Base-by-base conservation (phyloP, 1,140 invertebrate species). In the Formica exsecta region DNA sequence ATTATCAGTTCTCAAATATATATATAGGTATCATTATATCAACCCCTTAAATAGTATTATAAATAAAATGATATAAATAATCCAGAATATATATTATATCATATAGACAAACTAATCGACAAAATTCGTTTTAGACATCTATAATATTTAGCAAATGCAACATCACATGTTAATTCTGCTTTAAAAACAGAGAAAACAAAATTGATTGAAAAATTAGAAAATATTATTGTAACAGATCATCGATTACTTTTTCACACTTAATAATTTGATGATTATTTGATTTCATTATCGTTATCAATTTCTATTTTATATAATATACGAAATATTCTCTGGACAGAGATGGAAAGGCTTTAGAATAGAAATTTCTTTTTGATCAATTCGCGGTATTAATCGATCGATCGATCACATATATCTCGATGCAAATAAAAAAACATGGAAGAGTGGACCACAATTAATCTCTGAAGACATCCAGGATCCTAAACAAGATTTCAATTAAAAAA, bases 21-120 rank as follows among this genome's bases (percentile, higher is more conserved):
- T 51, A 41, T 22, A 4, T n/a, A 57, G n/a, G 19, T 19, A 48
- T 29, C 9, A 36, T 54, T 4, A 51, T n/a, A n/a, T 73, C 25
- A 62, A 73, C 5, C 61, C 6, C 54, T 83, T 83, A 83, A 62
- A 2, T 29, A 80, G 13, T 74, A 61, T 29, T 59, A 73, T 48
- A 61, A 81, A 79, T 66, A 79, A 38, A 38, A 61, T 36, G 25
- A 41, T 44, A 68, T 68, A 80, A 77, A 80, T 74, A 81, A 80
- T 0, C 38, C 71, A 73, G 9, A 36, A 19, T 32, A 61, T 44
- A 44, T 16, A 65, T 36, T 29, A 29, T 29, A 32, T 32, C 3
- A 59, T n/a, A 51, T 32, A 13, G 2, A 9, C 38, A 81, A 7
- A 22, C 6, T 77, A 16, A 11, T 57, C 6, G 64, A 81, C 11